Evolutionary conservation across 2,113 vertebrate genomes (phyloP), one percentile per base, ranked within the genome.

Genomic region (Coptodon bakossiorum): DNA sequence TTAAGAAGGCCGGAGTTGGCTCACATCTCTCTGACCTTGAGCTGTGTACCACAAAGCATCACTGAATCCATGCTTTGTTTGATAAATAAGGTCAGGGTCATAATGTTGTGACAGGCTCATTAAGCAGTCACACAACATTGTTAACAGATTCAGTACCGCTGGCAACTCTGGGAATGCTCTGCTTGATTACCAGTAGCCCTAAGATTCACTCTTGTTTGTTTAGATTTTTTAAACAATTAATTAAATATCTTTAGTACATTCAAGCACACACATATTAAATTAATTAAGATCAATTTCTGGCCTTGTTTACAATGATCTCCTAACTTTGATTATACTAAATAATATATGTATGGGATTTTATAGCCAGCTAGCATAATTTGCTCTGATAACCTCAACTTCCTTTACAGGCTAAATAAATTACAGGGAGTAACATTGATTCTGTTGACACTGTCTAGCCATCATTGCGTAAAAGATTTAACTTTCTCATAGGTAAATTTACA

Each of bases 11-110:
- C 13, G 5, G 1, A 43, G 40, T 50, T 57, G 52, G 34, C 63
- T 82, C 5, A 9, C 45, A 81, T 90, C 16, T 86, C 59, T 31
- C 13, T 71, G 52, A 91, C 88, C 81, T 93, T 87, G 7, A 12
- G 31, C 56, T 10, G n/a, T 11, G 22, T 19, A 17, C 10, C 10
- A 24, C 9, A 17, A 71, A 71, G 85, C 61, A 29, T 22, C 5
- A 6, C 52, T 90, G 85, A 85, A 56, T 83, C 56, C 89, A 81
- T 78, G 84, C 80, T 71, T 34, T 7, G 10, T 76, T 66, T 91
- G 89, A 91, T 91, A 73, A 89, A 88, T 88, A 84, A 76, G 63
- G 59, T 71, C 56, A 17, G 56, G 84, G 63, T 88, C 13, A 3
- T 9, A 19, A 76, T 63, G 79, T 85, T 40, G 3, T 66, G 81